Evolutionary conservation across 23 tunicate species (phyloP).

Genomic region (Halocynthia roretzi): DNA sequence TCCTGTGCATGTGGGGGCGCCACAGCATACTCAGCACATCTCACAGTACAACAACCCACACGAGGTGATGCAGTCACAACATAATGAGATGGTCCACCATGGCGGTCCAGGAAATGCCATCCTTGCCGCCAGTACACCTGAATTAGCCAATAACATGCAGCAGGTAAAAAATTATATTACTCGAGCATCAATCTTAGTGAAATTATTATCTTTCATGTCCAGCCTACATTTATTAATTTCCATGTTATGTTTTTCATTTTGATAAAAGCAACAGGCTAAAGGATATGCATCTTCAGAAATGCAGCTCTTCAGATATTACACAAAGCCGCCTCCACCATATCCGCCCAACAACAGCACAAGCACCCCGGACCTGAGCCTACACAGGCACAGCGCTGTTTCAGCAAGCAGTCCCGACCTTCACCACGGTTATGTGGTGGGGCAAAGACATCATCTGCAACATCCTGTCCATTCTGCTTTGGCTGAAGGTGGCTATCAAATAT

Average conservation of each 20-base stretch:
- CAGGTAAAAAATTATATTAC: constrained; percentile 1
- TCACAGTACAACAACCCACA: constrained; percentile 6
- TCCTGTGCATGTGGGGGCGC: constrained; percentile 33
- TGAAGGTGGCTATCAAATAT: not conserved
- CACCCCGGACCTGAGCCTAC: constrained; percentile 71
- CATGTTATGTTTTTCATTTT: too few relatives aligned
- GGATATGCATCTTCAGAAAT: constrained; percentile 63
- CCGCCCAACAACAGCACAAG: constrained; percentile 60
- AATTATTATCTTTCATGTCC: too few relatives aligned
- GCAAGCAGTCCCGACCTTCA: constrained; percentile 88
- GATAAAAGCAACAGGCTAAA: constrained; percentile 13
- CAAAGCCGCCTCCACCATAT: constrained; percentile 43
- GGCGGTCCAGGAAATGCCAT: constrained; percentile 24
- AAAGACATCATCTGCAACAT: constrained; percentile 1
- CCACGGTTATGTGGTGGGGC: constrained; percentile 20
- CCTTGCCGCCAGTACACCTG: constrained; percentile 78
- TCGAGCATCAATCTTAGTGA: too few relatives aligned
- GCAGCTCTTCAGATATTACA: constrained; percentile 56
- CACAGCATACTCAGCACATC: constrained; percentile 1
- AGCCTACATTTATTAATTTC: too few relatives aligned
- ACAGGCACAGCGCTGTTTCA: constrained; percentile 55
- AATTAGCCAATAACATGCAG: constrained; percentile 41
- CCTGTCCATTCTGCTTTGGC: constrained; percentile 6
- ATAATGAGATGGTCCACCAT: not conserved
- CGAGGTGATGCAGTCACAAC: constrained; percentile 9